These are phyloP conservation scores for Otus scops DNA, from an alignment of 2,797 vertebrate species.

Conservation along the genomic window DNA sequence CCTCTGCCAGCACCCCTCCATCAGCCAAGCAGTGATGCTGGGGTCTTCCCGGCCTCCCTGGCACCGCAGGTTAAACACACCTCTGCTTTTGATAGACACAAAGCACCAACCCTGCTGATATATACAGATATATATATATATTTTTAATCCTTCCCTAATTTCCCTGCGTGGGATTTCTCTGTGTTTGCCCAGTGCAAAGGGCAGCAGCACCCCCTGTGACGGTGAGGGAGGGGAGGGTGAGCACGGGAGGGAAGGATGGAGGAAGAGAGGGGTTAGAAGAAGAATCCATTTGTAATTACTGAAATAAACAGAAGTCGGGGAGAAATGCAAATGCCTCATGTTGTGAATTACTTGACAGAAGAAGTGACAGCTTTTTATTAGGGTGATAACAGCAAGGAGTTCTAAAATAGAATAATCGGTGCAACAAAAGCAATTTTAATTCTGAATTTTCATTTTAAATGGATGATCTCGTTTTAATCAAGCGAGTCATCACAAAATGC, in stretches of 20 bases:
- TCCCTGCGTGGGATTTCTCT: fast-evolving
- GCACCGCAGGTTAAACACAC: neutral
- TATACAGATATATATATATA: too few species aligned
- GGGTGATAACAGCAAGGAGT: constrained; percentile 56
- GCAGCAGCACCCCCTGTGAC: neutral
- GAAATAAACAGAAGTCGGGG: constrained; percentile 52
- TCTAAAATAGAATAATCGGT: constrained; percentile 75
- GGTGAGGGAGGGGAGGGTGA: neutral
- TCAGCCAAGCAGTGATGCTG: neutral
- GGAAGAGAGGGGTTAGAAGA: neutral
- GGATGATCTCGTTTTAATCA: constrained; percentile 78
- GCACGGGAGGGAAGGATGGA: neutral
- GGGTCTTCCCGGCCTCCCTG: neutral
- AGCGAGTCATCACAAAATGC: constrained; percentile 71
- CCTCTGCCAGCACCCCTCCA: neutral
- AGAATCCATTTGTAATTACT: constrained; percentile 58
- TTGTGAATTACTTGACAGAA: constrained; percentile 60
- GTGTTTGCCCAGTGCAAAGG: neutral
- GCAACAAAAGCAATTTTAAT: constrained; percentile 79
- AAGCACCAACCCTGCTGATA: neutral
- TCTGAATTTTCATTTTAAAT: constrained; percentile 75
- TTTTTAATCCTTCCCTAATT: neutral
- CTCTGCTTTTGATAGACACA: neutral
- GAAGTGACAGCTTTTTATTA: constrained; percentile 73
- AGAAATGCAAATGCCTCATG: constrained; percentile 49